Percentiles rank a stretch among this genome's conserved stretches.
These are phyloP conservation scores for Palythoa grandiflora DNA, from an alignment of 92 coral and sea anemone species.

Conservation along the genomic window DNA sequence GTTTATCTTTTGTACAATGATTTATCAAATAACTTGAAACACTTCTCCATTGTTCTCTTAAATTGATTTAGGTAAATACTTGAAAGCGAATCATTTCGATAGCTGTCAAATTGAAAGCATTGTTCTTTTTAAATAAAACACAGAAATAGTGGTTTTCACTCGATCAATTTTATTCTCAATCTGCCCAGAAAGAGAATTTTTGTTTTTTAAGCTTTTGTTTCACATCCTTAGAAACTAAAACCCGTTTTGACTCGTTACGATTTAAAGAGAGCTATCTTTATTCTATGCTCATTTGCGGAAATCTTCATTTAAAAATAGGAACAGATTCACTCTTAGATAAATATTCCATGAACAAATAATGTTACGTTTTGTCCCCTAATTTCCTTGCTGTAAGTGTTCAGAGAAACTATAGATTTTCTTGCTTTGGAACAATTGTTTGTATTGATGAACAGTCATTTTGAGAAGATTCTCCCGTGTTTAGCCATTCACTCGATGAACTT, in stretches of 20 bases:
- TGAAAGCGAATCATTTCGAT: slow-evolving; percentile 41
- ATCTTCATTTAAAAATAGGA: slow-evolving; percentile 14
- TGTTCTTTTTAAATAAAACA: slow-evolving; percentile 29
- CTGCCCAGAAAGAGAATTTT: background rate
- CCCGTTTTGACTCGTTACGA: background rate
- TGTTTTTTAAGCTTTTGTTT: background rate
- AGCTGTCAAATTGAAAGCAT: slow-evolving; percentile 30
- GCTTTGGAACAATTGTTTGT: slow-evolving; percentile 36
- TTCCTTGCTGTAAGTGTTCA: background rate
- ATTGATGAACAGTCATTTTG: slow-evolving; percentile 1
- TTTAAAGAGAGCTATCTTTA: background rate
- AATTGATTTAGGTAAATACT: slow-evolving; percentile 36
- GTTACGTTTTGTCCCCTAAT: background rate
- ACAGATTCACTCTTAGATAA: slow-evolving; percentile 17
- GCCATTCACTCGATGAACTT: slow-evolving; percentile 14
- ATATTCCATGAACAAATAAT: slow-evolving; percentile 38
- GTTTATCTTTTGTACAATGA: slow-evolving; percentile 3
- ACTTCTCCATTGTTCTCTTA: slow-evolving; percentile 30
- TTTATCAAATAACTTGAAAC: slow-evolving; percentile 9
- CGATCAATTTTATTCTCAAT: background rate
- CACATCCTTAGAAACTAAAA: background rate
- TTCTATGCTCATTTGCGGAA: slow-evolving; percentile 10
- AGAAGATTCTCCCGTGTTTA: background rate
- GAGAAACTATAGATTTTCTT: slow-evolving; percentile 5
- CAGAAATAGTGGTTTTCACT: background rate